These are phyloP conservation scores for Luffia ferchaultella DNA, from an alignment of 2,888 invertebrate genomes.

Conservation along the genomic window DNA sequence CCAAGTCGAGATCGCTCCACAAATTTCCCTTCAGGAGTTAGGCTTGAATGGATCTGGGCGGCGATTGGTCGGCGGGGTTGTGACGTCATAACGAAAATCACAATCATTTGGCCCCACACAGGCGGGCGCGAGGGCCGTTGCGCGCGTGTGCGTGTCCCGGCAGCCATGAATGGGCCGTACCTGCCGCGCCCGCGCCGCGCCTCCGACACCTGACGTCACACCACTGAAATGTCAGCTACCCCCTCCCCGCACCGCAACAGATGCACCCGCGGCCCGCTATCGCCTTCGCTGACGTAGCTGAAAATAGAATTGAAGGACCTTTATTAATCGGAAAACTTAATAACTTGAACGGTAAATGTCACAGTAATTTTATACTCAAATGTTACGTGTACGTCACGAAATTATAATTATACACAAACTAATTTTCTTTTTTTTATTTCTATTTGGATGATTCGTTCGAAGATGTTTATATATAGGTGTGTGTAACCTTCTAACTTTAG, in stretches of 20 bases:
- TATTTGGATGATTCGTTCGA: no score
- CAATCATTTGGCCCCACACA: conserved; percentile 64
- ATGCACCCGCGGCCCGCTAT: conserved; percentile 2
- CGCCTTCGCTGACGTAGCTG: conserved; percentile 1
- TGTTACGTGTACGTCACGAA: no score
- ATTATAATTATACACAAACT: no score
- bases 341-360: no score
- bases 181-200: conserved; percentile 53
- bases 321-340: neutral
- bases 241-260: conserved; percentile 3
- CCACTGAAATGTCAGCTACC: conserved; percentile 24
- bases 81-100: conserved; percentile 77
- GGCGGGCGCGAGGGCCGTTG: conserved; percentile 19
- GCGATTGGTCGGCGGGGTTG: conserved; percentile 66
- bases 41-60: conserved; percentile 73
- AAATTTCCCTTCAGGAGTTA: conserved; percentile 67
- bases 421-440: no score
- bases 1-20: conserved; percentile 34
- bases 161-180: conserved; percentile 45
- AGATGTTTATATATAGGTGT: no score
- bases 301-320: neutral
- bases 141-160: conserved; percentile 30
- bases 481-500: no score
- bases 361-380: no score
- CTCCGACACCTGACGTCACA: conserved; percentile 44